Base-by-base conservation (phyloP, 2,113 vertebrate genomes). In the Leucoraja erinaceus region DNA sequence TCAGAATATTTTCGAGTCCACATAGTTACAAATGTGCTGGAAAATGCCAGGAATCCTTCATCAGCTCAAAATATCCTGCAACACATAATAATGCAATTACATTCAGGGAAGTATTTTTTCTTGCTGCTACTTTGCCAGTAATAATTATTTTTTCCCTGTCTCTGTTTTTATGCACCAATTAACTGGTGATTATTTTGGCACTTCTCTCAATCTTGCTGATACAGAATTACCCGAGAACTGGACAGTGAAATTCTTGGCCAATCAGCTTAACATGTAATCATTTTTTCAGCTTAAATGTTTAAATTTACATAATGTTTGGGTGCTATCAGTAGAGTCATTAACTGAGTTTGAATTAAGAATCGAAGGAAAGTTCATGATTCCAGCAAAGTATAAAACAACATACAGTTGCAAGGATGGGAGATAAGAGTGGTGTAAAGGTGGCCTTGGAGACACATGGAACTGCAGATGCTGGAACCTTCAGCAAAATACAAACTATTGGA, bases 41-140 rank as follows among this genome's bases (percentile, higher is more conserved):
- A n/a, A n/a, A n/a, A n/a, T n/a, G n/a, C n/a, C 10, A 22, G 4
- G 56, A 10, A 59, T 61, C 81, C 81, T 0, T 84, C 54, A 59
- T 59, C 47, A 84, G n/a, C 81, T 84, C 81, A 61, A 84, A 59
- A 59, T 83, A 56, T 83, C 38, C 79, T 83, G 79, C 79, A 59
- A 25, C 56, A n/a, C 81, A 61, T 84, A n/a, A 61, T 25, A 84
- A 61, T 84, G 11, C 81, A 84, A 84, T 84, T 84, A 84, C n/a
- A n/a, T 84, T 28, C 56, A 84, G 81, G 56, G 59, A 83, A 83
- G 47, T 83, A 3, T 54, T 25, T 61, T n/a, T 61, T 84, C 81
- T 84, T 25, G 5, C 11, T 84, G 81, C 81, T 59, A 10, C 22
- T n/a, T 84, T 84, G 81, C 81, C 54, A 84, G 16, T 59, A 84